Evolutionary conservation across 2,888 invertebrate genomes (phyloP).

Genomic region (Pharmacophagus antenor): DNA sequence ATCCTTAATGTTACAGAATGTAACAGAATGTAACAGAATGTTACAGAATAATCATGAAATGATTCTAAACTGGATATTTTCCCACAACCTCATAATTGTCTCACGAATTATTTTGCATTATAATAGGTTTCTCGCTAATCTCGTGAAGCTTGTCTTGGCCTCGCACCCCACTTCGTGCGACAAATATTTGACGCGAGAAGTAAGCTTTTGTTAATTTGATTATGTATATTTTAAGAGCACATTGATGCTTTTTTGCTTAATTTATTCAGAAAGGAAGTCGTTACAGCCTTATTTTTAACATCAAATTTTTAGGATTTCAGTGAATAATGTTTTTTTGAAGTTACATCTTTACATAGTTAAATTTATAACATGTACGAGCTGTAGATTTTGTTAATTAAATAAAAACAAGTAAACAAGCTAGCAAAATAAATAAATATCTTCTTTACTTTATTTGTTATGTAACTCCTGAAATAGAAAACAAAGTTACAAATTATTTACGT

Average conservation of each 20-base stretch:
- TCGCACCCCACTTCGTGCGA: constrained; percentile 32
- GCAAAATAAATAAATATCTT: too few species aligned
- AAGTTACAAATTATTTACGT: too few species aligned
- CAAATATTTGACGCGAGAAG: constrained; percentile 51
- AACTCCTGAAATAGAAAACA: too few species aligned
- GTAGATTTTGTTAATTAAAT: too few species aligned
- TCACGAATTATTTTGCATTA: constrained; percentile 65
- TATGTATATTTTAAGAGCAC: constrained; percentile 38
- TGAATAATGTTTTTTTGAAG: neutral
- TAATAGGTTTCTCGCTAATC: constrained; percentile 64
- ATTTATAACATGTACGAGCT: too few species aligned
- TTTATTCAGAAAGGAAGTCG: constrained; percentile 16
- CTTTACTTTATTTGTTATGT: too few species aligned
- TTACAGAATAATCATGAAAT: neutral
- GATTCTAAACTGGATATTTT: constrained; percentile 3
- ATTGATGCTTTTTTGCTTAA: constrained; percentile 38
- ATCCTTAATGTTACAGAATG: too few species aligned
- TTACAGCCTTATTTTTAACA: neutral
- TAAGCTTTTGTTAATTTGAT: constrained; percentile 52
- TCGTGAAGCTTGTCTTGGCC: constrained; percentile 43
- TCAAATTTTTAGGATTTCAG: neutral
- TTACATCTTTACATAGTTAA: too few species aligned
- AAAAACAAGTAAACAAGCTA: too few species aligned
- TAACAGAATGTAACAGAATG: too few species aligned
- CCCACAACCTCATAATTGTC: constrained; percentile 32